phyloP scores from a whole-genome alignment of 2,113 vertebrate species.

The Danio rerio region DNA sequence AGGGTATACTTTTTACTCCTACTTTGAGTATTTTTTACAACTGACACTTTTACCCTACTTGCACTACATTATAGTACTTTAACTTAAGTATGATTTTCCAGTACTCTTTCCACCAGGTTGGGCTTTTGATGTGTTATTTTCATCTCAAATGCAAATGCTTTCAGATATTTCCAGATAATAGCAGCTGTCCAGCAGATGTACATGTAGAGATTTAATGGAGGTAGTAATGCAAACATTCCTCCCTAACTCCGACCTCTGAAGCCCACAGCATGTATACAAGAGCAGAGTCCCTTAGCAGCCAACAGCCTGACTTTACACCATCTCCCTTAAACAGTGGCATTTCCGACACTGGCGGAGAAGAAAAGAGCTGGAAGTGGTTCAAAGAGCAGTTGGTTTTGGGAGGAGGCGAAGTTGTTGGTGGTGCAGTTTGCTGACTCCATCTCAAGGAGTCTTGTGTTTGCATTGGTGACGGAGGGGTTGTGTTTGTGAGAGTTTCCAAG shows the following conservation, averaged over 20 bases:
- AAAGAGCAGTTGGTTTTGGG: conserved; percentile 39
- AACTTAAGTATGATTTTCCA: too few species aligned
- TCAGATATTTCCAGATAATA: conserved; percentile 6
- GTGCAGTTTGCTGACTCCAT: conserved; percentile 10
- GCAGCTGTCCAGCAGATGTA: conserved; percentile 26
- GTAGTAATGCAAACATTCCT: conserved; percentile 36
- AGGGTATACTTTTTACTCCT: too few species aligned
- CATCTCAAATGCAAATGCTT: conserved; percentile 1
- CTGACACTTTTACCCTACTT: too few species aligned
- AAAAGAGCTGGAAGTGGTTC: conserved; percentile 42
- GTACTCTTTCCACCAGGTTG: too few species aligned
- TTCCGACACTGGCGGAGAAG: conserved; percentile 18
- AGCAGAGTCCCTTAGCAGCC: conserved; percentile 15
- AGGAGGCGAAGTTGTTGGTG: neutral
- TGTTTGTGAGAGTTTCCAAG: conserved; percentile 19
- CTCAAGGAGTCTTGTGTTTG: conserved; percentile 21
- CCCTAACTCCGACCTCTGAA: neutral
- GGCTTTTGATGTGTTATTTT: neutral
- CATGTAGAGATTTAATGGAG: conserved; percentile 17
- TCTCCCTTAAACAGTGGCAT: conserved; percentile 31
- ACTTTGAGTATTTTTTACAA: too few species aligned
- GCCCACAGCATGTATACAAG: conserved; percentile 3
- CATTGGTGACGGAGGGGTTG: conserved; percentile 18
- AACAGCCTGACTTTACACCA: conserved; percentile 24
- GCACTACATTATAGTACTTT: too few species aligned